A percentile compares a stretch with the other conserved stretches of the same genome.
These are phyloP conservation scores for Camponotus pennsylvanicus DNA, from an alignment of 1,140 invertebrate species.

Conservation along the genomic window DNA sequence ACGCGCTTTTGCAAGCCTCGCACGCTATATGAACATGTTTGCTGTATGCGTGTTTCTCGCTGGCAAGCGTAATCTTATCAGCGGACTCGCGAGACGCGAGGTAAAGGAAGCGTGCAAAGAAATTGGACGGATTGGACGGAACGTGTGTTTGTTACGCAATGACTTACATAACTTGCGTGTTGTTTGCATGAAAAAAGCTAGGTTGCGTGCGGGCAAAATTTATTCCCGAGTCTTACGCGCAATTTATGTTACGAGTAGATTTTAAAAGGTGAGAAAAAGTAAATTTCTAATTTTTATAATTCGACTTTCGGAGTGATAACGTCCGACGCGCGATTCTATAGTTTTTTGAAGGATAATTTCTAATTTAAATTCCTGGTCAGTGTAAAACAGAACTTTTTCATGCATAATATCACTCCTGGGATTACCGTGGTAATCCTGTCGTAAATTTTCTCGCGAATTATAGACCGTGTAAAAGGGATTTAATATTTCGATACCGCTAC, in stretches of 20 bases:
- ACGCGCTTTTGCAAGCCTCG: not conserved
- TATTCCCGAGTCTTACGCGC: not conserved
- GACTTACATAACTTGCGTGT: slow-evolving; percentile 27
- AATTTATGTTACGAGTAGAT: not conserved
- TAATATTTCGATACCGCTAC: slow-evolving; percentile 42
- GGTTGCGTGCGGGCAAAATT: not conserved
- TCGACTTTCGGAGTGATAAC: not conserved
- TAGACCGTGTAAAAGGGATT: slow-evolving; percentile 29
- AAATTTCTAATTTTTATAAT: slow-evolving; percentile 33
- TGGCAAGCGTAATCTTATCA: slow-evolving; percentile 28
- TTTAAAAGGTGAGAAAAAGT: not conserved
- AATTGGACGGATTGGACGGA: slow-evolving; percentile 35
- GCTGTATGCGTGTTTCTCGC: not conserved
- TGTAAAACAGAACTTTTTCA: slow-evolving; percentile 44
- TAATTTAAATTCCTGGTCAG: slow-evolving; percentile 43
- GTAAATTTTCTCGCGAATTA: slow-evolving; percentile 51
- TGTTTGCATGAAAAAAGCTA: not conserved
- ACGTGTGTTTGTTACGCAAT: slow-evolving; percentile 5
- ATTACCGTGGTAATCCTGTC: slow-evolving; percentile 42
- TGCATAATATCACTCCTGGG: slow-evolving; percentile 20
- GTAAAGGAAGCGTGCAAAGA: slow-evolving; percentile 26
- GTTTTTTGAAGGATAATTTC: slow-evolving; percentile 41
- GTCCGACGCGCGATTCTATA: not conserved
- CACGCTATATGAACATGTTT: not conserved
- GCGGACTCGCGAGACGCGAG: not conserved